These are phyloP conservation scores for Apodemia hepburni DNA, from an alignment of 2,888 invertebrate species.

Conservation along the genomic window DNA sequence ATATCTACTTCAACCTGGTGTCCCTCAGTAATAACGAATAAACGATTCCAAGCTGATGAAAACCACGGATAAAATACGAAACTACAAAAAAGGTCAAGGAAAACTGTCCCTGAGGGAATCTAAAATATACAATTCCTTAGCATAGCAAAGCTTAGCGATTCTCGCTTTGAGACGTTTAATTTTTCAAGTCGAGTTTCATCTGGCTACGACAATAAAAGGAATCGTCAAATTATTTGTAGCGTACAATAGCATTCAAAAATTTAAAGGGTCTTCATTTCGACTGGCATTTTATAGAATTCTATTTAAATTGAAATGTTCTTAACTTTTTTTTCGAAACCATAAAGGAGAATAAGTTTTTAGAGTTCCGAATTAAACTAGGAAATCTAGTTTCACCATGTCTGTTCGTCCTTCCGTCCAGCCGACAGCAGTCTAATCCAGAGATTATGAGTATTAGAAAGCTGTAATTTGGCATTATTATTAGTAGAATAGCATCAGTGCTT, in stretches of 20 bases:
- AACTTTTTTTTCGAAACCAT: too few relatives aligned
- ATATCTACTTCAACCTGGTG: background rate
- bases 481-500: too few relatives aligned
- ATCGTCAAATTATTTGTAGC: slow-evolving; percentile 1
- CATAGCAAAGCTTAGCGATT: slow-evolving; percentile 5
- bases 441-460: too few relatives aligned
- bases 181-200: slow-evolving; percentile 11
- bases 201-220: slow-evolving; percentile 6
- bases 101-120: background rate
- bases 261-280: background rate
- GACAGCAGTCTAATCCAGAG: too few relatives aligned
- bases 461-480: too few relatives aligned
- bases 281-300: background rate
- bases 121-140: slow-evolving; percentile 10
- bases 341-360: too few relatives aligned
- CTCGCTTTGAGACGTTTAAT: slow-evolving; percentile 13
- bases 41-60: background rate
- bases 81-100: slow-evolving; percentile 3
- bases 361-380: too few relatives aligned
- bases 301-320: background rate
- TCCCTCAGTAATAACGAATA: background rate
- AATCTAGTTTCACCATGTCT: too few relatives aligned
- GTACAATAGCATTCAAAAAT: background rate
- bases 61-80: background rate
- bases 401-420: too few relatives aligned